Percentiles rank a stretch among this genome's conserved stretches.
Evolutionary conservation across 2,113 vertebrate species (phyloP).

Genomic region (Sceloporus tristichus): DNA sequence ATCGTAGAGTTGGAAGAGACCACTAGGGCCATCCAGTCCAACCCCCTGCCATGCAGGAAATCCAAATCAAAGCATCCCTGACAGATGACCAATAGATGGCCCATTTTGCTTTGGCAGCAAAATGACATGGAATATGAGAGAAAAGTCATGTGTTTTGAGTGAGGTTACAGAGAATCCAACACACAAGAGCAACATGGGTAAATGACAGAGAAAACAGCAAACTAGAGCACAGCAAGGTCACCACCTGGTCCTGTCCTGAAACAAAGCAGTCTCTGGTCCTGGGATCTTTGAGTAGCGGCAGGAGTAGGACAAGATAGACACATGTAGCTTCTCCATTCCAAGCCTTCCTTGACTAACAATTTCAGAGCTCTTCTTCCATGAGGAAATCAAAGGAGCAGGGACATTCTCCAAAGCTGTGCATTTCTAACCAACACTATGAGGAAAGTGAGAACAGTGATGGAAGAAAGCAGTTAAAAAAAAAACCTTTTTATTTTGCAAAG

Average conservation of each 20-base stretch:
- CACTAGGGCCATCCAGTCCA: too few species aligned
- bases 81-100: too few species aligned
- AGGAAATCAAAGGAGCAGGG: neutral
- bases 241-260: neutral
- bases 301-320: too few species aligned
- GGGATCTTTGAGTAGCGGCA: neutral
- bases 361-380: neutral
- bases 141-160: neutral
- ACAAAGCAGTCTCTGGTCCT: neutral
- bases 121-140: neutral
- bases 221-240: neutral
- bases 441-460: neutral
- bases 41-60: too few species aligned
- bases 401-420: neutral
- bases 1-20: too few species aligned
- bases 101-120: constrained; percentile 2
- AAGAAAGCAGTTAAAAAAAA: too few species aligned
- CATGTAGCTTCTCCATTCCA: too few species aligned
- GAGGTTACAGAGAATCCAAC: neutral
- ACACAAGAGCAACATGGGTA: neutral
- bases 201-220: constrained; percentile 1
- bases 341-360: too few species aligned
- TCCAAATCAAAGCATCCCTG: too few species aligned
- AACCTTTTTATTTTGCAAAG: too few species aligned
- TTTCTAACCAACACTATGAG: neutral